Base-by-base conservation (phyloP, 2,888 invertebrate genomes). In the Cephus pygmeus region DNA sequence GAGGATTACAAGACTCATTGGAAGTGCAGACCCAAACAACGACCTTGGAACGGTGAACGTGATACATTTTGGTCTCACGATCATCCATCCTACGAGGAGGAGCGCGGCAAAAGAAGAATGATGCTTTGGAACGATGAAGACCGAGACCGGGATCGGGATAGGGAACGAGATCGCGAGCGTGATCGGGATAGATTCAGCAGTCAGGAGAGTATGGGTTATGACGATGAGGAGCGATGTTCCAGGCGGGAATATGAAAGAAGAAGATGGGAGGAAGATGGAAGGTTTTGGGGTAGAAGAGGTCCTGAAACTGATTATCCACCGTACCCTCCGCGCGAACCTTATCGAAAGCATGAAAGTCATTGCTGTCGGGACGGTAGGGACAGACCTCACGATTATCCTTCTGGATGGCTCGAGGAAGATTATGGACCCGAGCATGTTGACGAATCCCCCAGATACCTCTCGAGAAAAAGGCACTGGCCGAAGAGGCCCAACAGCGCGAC, bases 251-350 rank as follows among this genome's bases (percentile, higher is more conserved):
- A 89, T 79, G 91, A 91, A 15, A 87, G 90, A 75, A 86, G 88
- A 82, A 79, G 89, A 75, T 87, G 93, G 82, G 92, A 92, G 36
- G 93, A 93, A 79, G 89, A 92, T 81, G 91, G 92, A 83, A 85
- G 91, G 85, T 89, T 88, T 84, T 83, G 90, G 91, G 84, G 84
- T 84, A 90, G 85, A 85, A 90, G 88, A 84, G 90, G 79, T 87
- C 90, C 92, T 81, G 93, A 90, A 89, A 92, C 85, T 86, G 94
- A 92, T 84, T 93, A 92, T 88, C 92, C 88, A 15, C 80, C 84
- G 56, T 93, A 92, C 88, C 92, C 88, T 23, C 81, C 84, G 56
- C 88, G 89, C 92, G 86, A 89, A 6, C 77, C 82, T 34, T 89
- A 88, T 33, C 84, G 89, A 78, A 88, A 88, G 75, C 87, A 87